Evolutionary conservation across 2,797 vertebrate genomes (phyloP), one percentile per base, ranked within the genome.

Genomic region (Bothrops alternatus): DNA sequence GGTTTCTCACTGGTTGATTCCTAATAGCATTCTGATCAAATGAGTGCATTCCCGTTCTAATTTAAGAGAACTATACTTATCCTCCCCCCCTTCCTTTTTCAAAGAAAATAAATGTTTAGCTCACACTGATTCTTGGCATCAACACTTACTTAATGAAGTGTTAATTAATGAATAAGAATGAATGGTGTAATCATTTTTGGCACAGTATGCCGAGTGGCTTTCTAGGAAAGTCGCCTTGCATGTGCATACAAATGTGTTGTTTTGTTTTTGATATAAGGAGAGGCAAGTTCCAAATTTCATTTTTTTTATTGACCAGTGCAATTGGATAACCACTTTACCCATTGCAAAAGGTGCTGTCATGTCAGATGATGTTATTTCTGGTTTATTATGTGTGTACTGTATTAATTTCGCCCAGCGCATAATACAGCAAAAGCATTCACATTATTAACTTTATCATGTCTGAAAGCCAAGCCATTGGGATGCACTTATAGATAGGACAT

Each of bases 161-260:
- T 90, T 93, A 93, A 87, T 93, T 93, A 90, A 93, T 93, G 89
- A 93, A 93, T 90, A 90, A 90, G 85, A 93, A 93, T 90, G 85
- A 93, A 73, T 93, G 55, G 85, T 73, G 55, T 57, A 78, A 93
- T 90, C 37, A 53, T 90, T 93, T 93, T 78, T 87, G 63, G 85
- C 63, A 87, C 92, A 87, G 86, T 69, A 47, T 78, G 42, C 58
- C 53, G 55, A 87, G 55, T 63, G 86, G 53, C 89, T 91, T 89
- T 88, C 90, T 86, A 85, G 86, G 73, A 91, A 91, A 82, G 32
- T 50, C 90, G 55, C 42, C 42, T 87, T 14, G 28, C 57, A 57
- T 91, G n/a, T 78, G 56, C 57, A 16, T 47, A n/a, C 53, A 90
- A 92, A 92, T 82, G 65, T 85, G 87, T 85, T 88, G 26, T 92